These are phyloP conservation scores for Hydrolagus affinis DNA, from an alignment of 2,113 vertebrate species.

Conservation along the genomic window DNA sequence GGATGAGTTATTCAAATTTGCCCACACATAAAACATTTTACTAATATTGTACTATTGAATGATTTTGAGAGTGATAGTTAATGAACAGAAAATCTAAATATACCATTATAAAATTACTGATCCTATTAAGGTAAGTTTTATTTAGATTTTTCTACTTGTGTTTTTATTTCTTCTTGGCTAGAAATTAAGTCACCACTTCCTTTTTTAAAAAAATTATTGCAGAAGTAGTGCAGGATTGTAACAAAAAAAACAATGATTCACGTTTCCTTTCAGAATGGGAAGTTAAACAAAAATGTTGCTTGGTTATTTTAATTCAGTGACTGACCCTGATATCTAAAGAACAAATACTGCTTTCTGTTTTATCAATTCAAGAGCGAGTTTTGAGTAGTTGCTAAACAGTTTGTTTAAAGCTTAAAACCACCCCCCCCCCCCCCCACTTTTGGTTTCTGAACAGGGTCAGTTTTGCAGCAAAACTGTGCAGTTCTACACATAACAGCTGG, in stretches of 20 bases:
- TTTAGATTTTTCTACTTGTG: not conserved
- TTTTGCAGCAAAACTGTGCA: not conserved
- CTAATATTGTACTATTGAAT: not conserved
- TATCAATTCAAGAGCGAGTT: not conserved
- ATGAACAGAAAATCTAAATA: not conserved
- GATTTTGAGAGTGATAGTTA: not conserved
- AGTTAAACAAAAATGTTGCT: not conserved
- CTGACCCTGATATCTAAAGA: not conserved
- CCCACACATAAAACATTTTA: not conserved
- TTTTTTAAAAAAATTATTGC: conserved; percentile 19
- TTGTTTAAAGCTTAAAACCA: not conserved
- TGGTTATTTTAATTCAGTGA: conserved; percentile 6
- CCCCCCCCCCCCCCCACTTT: not conserved
- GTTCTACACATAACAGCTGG: not conserved
- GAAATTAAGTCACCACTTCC: conserved; percentile 29
- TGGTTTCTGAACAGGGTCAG: not conserved
- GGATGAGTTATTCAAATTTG: not conserved
- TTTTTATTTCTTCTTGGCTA: not conserved
- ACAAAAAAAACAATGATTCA: conserved; percentile 19
- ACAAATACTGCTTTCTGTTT: not conserved
- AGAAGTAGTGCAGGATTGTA: conserved; percentile 19
- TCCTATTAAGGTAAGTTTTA: not conserved
- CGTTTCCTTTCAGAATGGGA: conserved; percentile 25
- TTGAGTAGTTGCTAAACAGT: not conserved
- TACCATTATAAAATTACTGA: too few relatives aligned